Conservation (phyloP, 2,888 invertebrate genomes). For the Ecdyonurus torrentis region DNA sequence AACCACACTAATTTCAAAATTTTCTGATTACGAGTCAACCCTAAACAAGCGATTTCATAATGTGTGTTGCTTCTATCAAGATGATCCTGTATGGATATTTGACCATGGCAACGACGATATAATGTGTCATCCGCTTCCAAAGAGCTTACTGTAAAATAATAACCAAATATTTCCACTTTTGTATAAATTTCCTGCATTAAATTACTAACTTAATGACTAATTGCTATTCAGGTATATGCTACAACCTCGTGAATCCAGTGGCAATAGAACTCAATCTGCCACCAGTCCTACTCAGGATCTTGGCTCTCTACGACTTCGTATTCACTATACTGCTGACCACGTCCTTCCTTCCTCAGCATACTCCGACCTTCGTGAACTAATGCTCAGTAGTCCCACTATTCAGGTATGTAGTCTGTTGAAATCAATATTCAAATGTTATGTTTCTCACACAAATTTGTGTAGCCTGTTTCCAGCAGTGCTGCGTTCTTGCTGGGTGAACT, state of each 20-base stretch:
- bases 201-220: too few species aligned
- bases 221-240: background rate
- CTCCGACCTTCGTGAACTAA: conserved; percentile 53
- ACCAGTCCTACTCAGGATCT: conserved; percentile 33
- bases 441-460: conserved; percentile 13
- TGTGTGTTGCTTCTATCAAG: too few species aligned
- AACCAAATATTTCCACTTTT: too few species aligned
- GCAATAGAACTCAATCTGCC: background rate
- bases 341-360: conserved; percentile 74
- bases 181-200: too few species aligned
- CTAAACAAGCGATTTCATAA: too few species aligned
- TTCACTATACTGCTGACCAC: conserved; percentile 78
- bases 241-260: background rate
- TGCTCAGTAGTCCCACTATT: conserved; percentile 52
- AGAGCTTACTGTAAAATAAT: too few species aligned
- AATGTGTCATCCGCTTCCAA: too few species aligned
- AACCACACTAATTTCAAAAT: too few species aligned
- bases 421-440: background rate
- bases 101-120: too few species aligned
- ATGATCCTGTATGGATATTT: too few species aligned
- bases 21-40: too few species aligned
- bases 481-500: conserved; percentile 76
- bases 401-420: conserved; percentile 38
- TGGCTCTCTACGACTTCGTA: conserved; percentile 68
- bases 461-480: conserved; percentile 63